A percentile compares a stretch with the other conserved stretches of the same genome.
Conservation (phyloP, 1,140 invertebrate genomes). For the Lordiphosa stackelbergi region DNA sequence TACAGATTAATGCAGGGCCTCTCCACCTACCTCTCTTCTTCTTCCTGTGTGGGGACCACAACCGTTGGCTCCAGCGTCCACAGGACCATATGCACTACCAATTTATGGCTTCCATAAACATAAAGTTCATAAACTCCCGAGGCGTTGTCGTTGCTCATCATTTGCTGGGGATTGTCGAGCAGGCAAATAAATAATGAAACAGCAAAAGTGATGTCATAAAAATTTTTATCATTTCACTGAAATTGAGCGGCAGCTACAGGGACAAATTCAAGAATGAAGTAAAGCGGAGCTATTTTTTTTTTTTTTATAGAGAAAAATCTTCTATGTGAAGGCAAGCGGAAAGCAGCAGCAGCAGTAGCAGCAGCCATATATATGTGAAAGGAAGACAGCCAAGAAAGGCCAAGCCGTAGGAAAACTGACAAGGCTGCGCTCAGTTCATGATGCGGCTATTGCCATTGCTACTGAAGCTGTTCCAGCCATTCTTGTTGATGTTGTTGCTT, state of each 20-base stretch:
- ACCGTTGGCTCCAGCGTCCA: no score
- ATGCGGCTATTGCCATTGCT: no score
- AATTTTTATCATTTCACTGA: constrained; percentile 72
- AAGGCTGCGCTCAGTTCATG: no score
- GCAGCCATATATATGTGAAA: no score
- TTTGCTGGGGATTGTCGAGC: constrained; percentile 49
- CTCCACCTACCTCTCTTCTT: neutral
- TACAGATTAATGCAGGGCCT: no score
- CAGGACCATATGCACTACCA: constrained; percentile 54
- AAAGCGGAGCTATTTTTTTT: constrained; percentile 18
- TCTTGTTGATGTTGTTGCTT: neutral
- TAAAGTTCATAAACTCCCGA: constrained; percentile 72
- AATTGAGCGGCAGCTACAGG: constrained; percentile 62
- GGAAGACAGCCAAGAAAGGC: constrained; percentile 6
- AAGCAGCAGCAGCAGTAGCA: constrained; percentile 38
- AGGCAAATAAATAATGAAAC: constrained; percentile 64
- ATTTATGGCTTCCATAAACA: constrained; percentile 74
- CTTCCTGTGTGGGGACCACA: neutral
- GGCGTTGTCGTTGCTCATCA: constrained; percentile 66
- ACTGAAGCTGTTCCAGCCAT: no score
- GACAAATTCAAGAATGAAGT: constrained; percentile 13
- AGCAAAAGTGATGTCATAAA: constrained; percentile 73
- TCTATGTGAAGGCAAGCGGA: constrained; percentile 51
- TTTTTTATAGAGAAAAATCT: constrained; percentile 33
- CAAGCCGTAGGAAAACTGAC: neutral